These are phyloP conservation scores for Apotomis turbidana DNA, from an alignment of 2,888 invertebrate species.

Conservation along the genomic window DNA sequence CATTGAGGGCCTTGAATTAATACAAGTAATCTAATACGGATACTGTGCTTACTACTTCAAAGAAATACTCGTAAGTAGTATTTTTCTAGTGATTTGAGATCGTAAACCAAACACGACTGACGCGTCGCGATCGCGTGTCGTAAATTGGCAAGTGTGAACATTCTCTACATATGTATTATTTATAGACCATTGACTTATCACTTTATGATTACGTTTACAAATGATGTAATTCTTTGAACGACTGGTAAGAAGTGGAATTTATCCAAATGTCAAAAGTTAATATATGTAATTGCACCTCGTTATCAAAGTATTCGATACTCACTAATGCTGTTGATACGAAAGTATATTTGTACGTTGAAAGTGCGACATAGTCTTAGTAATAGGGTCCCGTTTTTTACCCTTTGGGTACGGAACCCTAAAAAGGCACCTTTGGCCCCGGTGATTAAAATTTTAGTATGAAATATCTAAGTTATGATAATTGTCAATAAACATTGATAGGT, in stretches of 20 bases:
- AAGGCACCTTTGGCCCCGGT: too few species aligned
- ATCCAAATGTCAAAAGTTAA: not conserved
- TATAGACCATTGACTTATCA: slow-evolving; percentile 30
- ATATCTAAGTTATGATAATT: too few species aligned
- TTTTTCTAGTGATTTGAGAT: not conserved
- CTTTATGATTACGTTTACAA: slow-evolving; percentile 19
- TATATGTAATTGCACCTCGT: not conserved
- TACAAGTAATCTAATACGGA: not conserved
- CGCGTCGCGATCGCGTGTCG: slow-evolving; percentile 4
- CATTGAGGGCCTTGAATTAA: slow-evolving; percentile 8
- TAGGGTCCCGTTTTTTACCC: too few species aligned
- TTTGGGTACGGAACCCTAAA: too few species aligned
- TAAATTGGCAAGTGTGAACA: slow-evolving; percentile 33
- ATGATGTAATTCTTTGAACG: not conserved
- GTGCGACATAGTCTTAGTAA: too few species aligned
- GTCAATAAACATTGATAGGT: too few species aligned
- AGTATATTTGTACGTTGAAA: too few species aligned
- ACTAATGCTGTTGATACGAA: too few species aligned
- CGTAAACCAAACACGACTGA: slow-evolving; percentile 10
- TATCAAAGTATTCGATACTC: not conserved
- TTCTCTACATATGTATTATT: slow-evolving; percentile 29
- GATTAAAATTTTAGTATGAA: too few species aligned
- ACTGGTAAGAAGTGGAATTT: not conserved
- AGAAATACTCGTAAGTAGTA: not conserved
- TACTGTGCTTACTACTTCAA: not conserved